Evolutionary conservation across 2,113 vertebrate species (phyloP).

Genomic region (Montifringilla adamsi): DNA sequence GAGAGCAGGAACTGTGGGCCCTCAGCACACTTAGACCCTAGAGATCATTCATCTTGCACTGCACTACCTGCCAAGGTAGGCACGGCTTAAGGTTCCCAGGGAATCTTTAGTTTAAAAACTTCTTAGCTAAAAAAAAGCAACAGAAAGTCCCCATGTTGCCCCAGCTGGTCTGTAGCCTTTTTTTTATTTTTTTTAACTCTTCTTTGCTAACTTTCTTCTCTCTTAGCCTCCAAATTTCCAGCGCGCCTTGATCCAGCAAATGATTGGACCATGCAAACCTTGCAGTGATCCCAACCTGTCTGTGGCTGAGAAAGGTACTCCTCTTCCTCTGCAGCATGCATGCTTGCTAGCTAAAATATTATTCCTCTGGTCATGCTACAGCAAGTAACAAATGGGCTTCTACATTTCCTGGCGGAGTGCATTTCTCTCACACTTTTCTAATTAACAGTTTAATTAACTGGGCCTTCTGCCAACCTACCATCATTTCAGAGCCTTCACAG

Average conservation of each 20-base stretch:
- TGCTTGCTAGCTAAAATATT: neutral
- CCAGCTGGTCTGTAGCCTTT: neutral
- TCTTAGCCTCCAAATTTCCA: conserved; percentile 90
- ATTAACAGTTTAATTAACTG: conserved; percentile 36
- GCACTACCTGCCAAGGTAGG: neutral
- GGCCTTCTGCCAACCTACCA: neutral
- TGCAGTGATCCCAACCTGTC: conserved; percentile 90
- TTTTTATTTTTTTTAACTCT: neutral
- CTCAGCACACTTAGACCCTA: neutral
- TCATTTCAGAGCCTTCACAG: neutral
- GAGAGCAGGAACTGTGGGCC: neutral
- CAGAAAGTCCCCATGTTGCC: neutral
- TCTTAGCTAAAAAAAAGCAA: neutral
- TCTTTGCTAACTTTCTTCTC: conserved; percentile 20
- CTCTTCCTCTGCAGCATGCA: neutral
- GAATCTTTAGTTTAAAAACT: neutral
- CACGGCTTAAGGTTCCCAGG: neutral
- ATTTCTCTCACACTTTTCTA: conserved; percentile 13
- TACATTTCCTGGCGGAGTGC: neutral
- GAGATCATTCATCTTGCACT: neutral
- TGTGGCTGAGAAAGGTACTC: conserved; percentile 91
- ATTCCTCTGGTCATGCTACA: neutral
- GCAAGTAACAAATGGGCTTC: neutral
- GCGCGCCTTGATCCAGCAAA: conserved; percentile 93
- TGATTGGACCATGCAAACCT: conserved; percentile 94